Evolutionary conservation across 1,140 invertebrate genomes (phyloP).

Genomic region (Drosophila tropicalis): DNA sequence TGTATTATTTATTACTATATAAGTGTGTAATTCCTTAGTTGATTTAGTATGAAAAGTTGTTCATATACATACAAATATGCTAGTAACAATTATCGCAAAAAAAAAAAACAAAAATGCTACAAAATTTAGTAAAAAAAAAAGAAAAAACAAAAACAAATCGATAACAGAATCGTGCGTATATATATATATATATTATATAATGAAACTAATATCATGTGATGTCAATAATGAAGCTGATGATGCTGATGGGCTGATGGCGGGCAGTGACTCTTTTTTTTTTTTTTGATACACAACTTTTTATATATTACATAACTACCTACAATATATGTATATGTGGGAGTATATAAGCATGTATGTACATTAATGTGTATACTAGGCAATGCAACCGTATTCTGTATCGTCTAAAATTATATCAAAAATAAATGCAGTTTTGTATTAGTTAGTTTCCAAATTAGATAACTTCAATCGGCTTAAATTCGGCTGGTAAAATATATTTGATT

Average conservation of each 20-base stretch:
- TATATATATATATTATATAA: conserved; percentile 32
- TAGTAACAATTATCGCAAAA: conserved; percentile 68
- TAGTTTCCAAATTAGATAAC: no score
- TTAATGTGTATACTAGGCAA: conserved; percentile 42
- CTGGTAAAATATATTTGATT: no score
- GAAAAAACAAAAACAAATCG: conserved; percentile 58
- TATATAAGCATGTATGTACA: background rate
- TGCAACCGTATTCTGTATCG: conserved; percentile 1
- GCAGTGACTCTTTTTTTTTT: conserved; percentile 51
- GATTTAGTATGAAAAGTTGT: conserved; percentile 62
- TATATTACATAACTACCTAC: conserved; percentile 40
- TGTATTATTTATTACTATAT: conserved; percentile 65
- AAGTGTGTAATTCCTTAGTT: conserved; percentile 65
- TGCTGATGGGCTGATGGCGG: conserved; percentile 23
- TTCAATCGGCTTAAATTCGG: no score
- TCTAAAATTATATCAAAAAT: background rate
- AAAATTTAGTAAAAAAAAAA: conserved; percentile 53
- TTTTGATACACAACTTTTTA: conserved; percentile 59
- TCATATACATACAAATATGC: conserved; percentile 45
- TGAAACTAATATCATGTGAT: conserved; percentile 23
- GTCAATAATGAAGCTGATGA: conserved; percentile 14
- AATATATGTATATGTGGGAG: conserved; percentile 34
- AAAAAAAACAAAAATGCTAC: conserved; percentile 24
- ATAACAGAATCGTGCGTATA: conserved; percentile 40
- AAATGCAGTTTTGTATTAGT: background rate